These are phyloP conservation scores for Tinea pellionella DNA, from an alignment of 2,888 invertebrate species.

Conservation along the genomic window DNA sequence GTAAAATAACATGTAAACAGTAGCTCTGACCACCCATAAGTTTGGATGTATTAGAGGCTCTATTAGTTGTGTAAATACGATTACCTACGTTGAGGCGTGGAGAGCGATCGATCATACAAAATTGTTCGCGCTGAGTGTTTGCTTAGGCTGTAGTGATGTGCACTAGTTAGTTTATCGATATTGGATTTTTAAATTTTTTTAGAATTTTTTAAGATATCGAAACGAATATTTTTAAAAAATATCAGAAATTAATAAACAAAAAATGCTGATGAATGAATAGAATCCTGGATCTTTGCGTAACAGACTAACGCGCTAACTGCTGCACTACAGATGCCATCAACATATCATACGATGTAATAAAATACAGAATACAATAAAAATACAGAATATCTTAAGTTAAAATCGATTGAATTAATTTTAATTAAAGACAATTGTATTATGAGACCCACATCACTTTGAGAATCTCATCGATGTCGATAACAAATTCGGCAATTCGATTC, in stretches of 20 bases:
- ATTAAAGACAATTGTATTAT: background rate
- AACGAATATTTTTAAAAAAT: too few relatives aligned
- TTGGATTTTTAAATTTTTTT: too few relatives aligned
- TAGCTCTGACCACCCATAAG: background rate
- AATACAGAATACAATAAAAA: too few relatives aligned
- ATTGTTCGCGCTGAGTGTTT: conserved; percentile 22
- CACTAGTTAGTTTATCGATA: background rate
- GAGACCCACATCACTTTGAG: background rate
- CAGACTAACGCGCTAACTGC: too few relatives aligned
- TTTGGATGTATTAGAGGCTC: background rate
- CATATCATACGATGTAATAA: too few relatives aligned
- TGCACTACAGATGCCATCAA: too few relatives aligned
- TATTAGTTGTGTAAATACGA: conserved; percentile 57
- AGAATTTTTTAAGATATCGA: too few relatives aligned
- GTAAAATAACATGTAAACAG: background rate
- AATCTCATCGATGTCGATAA: background rate
- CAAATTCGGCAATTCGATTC: background rate
- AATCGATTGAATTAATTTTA: too few relatives aligned
- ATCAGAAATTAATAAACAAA: too few relatives aligned
- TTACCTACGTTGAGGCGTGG: conserved; percentile 43
- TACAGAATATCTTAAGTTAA: too few relatives aligned
- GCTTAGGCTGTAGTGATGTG: background rate
- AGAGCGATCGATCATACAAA: conserved; percentile 49
- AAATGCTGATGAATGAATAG: too few relatives aligned
- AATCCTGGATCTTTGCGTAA: too few relatives aligned